phyloP scores from a whole-genome alignment of 1,140 invertebrate species.

The Drosophila setifemur region DNA sequence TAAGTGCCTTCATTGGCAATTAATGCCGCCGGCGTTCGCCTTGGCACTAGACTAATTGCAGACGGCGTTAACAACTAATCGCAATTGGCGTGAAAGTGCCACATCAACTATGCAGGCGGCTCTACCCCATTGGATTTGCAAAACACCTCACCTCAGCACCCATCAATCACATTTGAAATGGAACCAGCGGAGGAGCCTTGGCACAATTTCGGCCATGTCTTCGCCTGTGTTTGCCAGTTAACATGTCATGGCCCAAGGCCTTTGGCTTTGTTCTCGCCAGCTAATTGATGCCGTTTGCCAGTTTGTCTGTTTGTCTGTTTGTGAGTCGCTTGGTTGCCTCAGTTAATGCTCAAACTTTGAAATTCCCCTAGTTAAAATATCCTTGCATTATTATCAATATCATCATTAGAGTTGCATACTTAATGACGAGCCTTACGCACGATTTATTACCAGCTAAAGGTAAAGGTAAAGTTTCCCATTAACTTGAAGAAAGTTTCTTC shows the following conservation, averaged over 20 bases:
- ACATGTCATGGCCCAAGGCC: constrained; percentile 14
- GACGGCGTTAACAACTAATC: constrained; percentile 61
- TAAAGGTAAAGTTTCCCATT: no score
- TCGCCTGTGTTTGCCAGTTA: constrained; percentile 2
- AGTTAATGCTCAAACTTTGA: constrained; percentile 4
- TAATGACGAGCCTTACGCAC: not conserved
- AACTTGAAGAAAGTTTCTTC: no score
- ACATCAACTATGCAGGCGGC: constrained; percentile 18
- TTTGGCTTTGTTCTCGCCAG: constrained; percentile 19
- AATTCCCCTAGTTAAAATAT: not conserved
- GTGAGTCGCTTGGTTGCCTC: not conserved
- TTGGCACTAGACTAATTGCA: constrained; percentile 68
- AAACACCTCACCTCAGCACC: not conserved
- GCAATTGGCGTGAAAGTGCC: constrained; percentile 58
- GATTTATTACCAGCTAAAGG: not conserved
- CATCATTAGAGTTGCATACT: not conserved
- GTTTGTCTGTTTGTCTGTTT: not conserved
- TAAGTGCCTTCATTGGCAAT: constrained; percentile 75
- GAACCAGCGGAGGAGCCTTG: constrained; percentile 56
- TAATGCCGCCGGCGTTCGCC: constrained; percentile 58
- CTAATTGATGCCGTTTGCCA: constrained; percentile 58
- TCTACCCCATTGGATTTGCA: not conserved
- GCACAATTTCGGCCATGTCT: constrained; percentile 43
- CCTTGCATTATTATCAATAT: constrained; percentile 5
- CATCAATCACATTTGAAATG: constrained; percentile 46